These are phyloP conservation scores for Caenorhabditis sinica DNA, from an alignment of 2,888 invertebrate genomes.

Conservation along the genomic window DNA sequence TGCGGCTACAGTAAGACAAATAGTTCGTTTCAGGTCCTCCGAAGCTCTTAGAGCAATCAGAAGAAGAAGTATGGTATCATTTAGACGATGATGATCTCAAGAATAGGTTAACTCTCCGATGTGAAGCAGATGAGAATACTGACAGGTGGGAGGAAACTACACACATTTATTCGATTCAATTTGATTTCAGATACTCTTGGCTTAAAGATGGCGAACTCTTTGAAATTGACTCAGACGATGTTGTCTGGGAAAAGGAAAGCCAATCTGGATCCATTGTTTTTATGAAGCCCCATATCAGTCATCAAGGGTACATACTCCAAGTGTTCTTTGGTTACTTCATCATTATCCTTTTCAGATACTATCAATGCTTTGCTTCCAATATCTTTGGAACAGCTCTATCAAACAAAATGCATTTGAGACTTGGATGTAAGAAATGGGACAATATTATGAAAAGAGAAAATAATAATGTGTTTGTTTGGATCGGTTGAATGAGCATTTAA, in stretches of 20 bases:
- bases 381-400: slow-evolving; percentile 88
- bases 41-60: slow-evolving; percentile 75
- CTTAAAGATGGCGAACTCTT: slow-evolving; percentile 76
- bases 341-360: slow-evolving; percentile 76
- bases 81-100: slow-evolving; percentile 67
- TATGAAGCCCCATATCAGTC: slow-evolving; percentile 48
- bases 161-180: background rate
- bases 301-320: slow-evolving; percentile 46
- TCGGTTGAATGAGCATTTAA: slow-evolving; percentile 51
- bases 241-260: slow-evolving; percentile 77
- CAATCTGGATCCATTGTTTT: slow-evolving; percentile 83
- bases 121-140: slow-evolving; percentile 77
- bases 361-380: slow-evolving; percentile 85
- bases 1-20: background rate
- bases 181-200: slow-evolving; percentile 79
- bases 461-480: slow-evolving; percentile 44
- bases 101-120: slow-evolving; percentile 75
- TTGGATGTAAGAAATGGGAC: slow-evolving; percentile 86
- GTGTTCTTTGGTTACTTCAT: too few species aligned
- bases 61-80: slow-evolving; percentile 80
- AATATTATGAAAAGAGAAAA: background rate
- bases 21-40: too few species aligned
- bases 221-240: slow-evolving; percentile 70
- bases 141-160: slow-evolving; percentile 72
- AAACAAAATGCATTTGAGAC: slow-evolving; percentile 94